Percentiles rank a stretch among this genome's conserved stretches.
Evolutionary conservation across 2,888 invertebrate species (phyloP).

Genomic region (Gymnosoma rotundatum): DNA sequence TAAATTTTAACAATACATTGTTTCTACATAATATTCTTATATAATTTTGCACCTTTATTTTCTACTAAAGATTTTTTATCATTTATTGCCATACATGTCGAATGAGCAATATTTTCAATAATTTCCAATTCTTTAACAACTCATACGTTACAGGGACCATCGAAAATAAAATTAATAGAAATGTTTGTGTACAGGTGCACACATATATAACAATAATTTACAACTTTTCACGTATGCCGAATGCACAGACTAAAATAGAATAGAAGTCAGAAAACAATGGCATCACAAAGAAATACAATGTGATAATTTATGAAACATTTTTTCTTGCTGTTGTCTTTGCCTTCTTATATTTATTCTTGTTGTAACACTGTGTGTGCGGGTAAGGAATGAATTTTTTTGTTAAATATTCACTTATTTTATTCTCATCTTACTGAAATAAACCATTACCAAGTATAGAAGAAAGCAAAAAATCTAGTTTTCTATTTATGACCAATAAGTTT

Average conservation of each 20-base stretch:
- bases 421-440: neutral
- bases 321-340: too few relatives aligned
- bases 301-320: slow-evolving; percentile 26
- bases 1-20: too few relatives aligned
- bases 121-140: neutral
- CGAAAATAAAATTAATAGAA: neutral
- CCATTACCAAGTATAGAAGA: neutral
- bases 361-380: too few relatives aligned
- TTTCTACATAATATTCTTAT: too few relatives aligned
- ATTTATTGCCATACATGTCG: neutral
- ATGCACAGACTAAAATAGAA: neutral
- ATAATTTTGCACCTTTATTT: too few relatives aligned
- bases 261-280: neutral
- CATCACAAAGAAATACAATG: neutral
- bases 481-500: slow-evolving; percentile 59
- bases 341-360: too few relatives aligned
- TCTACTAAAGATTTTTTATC: too few relatives aligned
- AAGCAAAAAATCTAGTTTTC: slow-evolving; percentile 30
- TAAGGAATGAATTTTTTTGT: neutral
- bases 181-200: neutral
- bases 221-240: neutral
- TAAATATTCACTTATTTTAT: slow-evolving; percentile 36
- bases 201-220: slow-evolving; percentile 4
- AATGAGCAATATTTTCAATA: neutral
- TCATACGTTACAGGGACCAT: slow-evolving; percentile 14